Evolutionary conservation across 2,888 invertebrate genomes (phyloP), one percentile per base, ranked within the genome.

Genomic region (Taphrorychus bicolor): DNA sequence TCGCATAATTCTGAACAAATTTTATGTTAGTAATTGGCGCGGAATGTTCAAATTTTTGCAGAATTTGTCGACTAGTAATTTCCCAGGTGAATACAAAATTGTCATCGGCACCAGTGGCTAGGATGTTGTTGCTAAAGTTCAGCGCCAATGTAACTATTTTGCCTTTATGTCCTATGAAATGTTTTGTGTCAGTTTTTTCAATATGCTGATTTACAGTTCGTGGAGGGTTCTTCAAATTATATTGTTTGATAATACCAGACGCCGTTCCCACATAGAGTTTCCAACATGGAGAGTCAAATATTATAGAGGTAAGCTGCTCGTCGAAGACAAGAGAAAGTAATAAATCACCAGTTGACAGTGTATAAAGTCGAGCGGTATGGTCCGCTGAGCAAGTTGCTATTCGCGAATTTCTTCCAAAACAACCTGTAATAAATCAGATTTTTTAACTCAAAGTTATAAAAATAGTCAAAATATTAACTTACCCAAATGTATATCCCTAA

Each of bases 341-440:
- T 71, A 91, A 80, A 42, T 84, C 84, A 18, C 94, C 95, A 22
- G 86, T 86, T 11, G 85, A 78, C 9, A 95, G 79, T 71, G 92
- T 91, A 82, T 94, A 95, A 17, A 97, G 85, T 81, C 91, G 91
- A 76, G 92, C 91, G 7, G 93, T 92, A 74, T 91, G 88, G 79
- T 97, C 97, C 59, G 88, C 80, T 0, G 96, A 95, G 2, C 90
- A 89, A 0, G 95, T 91, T 58, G 87, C 88, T 66, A 96, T 82
- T 51, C 92, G 86, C 0, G 91, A 88, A 61, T 88, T 86, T 56
- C 87, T 83, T 0, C 91, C 92, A 7, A 81, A 81, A 42, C 48
- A 48, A 22, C 76, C 75, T 74, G 21, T 16, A n/a, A n/a, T n/a
- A 72, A 72, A 48, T 42, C 24, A 32, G 22, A 54, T n/a, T 4